Conservation (phyloP, 2,797 vertebrate genomes). For the Chelon auratus region DNA sequence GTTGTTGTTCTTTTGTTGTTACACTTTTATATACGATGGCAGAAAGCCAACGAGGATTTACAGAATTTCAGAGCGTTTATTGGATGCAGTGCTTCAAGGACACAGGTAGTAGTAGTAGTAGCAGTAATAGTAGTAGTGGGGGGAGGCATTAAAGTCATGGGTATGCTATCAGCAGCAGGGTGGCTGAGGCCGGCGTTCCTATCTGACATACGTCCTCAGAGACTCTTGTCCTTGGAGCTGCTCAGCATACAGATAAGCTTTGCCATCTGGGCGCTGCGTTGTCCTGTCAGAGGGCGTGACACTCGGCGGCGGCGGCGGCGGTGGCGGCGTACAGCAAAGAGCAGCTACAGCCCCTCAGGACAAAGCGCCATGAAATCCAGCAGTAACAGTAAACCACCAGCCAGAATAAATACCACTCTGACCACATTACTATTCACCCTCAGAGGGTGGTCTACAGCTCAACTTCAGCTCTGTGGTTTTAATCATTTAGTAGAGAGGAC, state of each 20-base stretch:
- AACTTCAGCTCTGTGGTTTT: no score
- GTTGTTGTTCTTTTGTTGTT: no score
- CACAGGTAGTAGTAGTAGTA: not conserved
- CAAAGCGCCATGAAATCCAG: constrained; percentile 26
- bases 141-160: constrained; percentile 12
- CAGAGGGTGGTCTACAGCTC: not conserved
- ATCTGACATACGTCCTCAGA: constrained; percentile 39
- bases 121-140: not conserved
- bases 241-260: constrained; percentile 63
- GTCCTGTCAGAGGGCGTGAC: constrained; percentile 58
- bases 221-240: constrained; percentile 51
- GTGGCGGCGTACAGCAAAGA: constrained; percentile 20
- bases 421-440: constrained; percentile 32
- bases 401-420: constrained; percentile 36
- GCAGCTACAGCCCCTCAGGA: constrained; percentile 38
- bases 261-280: constrained; percentile 58
- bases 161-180: constrained; percentile 2
- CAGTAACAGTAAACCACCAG: constrained; percentile 24
- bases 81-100: constrained; percentile 28
- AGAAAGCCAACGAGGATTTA: not conserved
- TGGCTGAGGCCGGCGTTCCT: constrained; percentile 22
- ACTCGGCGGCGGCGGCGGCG: constrained; percentile 8
- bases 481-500: no score
- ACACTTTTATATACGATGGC: no score
- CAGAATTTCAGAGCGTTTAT: not conserved